phyloP scores from a whole-genome alignment of 2,113 vertebrate species.

The Scophthalmus maximus region DNA sequence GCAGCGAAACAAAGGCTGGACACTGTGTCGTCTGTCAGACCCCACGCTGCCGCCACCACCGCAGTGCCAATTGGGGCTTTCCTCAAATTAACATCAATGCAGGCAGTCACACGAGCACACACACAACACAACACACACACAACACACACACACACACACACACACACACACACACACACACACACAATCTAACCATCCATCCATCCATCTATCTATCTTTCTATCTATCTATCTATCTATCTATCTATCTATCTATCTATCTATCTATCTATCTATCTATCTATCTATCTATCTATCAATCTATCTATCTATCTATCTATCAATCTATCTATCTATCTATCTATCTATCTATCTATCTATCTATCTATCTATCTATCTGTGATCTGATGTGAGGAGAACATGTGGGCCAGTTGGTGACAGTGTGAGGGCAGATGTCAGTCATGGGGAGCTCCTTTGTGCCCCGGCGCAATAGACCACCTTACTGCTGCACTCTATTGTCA shows the following conservation, averaged over 20 bases:
- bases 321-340: background rate
- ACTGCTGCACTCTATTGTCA: constrained; percentile 86
- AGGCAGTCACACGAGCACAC: no score
- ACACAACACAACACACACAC: background rate
- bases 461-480: constrained; percentile 74
- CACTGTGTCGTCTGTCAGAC: constrained; percentile 65
- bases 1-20: constrained; percentile 53
- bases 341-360: background rate
- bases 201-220: background rate
- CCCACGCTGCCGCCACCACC: constrained; percentile 47
- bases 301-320: background rate
- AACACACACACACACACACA: background rate
- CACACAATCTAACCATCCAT: background rate
- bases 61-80: constrained; percentile 25
- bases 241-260: background rate
- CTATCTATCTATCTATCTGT: background rate
- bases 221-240: background rate
- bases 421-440: constrained; percentile 86
- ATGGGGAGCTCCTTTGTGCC: constrained; percentile 79
- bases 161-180: background rate
- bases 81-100: constrained; percentile 31
- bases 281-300: background rate
- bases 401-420: constrained; percentile 81
- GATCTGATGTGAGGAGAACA: constrained; percentile 48
- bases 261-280: background rate